A percentile compares a stretch with the other conserved stretches of the same genome.
These are phyloP conservation scores for Sphaerophoria rueppellii DNA, from an alignment of 2,888 invertebrate species.

Conservation along the genomic window DNA sequence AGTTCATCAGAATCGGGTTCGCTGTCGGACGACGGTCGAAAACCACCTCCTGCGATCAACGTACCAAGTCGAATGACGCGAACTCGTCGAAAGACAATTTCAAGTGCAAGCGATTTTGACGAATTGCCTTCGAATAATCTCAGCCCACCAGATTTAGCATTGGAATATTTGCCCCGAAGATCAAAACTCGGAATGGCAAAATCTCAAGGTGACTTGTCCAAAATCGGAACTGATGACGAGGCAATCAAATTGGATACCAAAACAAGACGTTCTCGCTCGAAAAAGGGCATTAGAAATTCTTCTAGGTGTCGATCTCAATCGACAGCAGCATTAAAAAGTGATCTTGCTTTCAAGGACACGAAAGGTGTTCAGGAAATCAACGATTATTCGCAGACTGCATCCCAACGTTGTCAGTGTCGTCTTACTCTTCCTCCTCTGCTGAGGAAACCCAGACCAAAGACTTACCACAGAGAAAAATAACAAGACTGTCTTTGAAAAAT, in stretches of 20 bases:
- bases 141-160: slow-evolving; percentile 16
- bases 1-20: slow-evolving; percentile 39
- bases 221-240: background rate
- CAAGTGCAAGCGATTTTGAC: slow-evolving; percentile 37
- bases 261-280: too few relatives aligned
- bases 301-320: background rate
- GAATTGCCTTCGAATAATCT: slow-evolving; percentile 5
- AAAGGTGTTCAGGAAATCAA: too few relatives aligned
- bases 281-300: background rate
- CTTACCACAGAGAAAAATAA: background rate
- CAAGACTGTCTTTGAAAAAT: slow-evolving; percentile 18
- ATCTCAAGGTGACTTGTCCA: background rate
- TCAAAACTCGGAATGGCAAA: background rate
- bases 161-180: slow-evolving; percentile 24
- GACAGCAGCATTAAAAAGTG: background rate
- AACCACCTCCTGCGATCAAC: too few relatives aligned
- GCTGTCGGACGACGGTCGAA: slow-evolving; percentile 44
- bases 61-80: slow-evolving; percentile 22
- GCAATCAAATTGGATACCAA: background rate
- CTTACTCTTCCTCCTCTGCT: background rate
- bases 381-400: background rate
- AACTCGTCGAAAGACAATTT: slow-evolving; percentile 59
- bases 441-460: background rate
- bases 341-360: too few relatives aligned
- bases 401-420: background rate